Percentiles rank a stretch among this genome's conserved stretches.
These are phyloP conservation scores for Axea sp. DNA, from an alignment of 2,888 invertebrate species.

Conservation along the genomic window DNA sequence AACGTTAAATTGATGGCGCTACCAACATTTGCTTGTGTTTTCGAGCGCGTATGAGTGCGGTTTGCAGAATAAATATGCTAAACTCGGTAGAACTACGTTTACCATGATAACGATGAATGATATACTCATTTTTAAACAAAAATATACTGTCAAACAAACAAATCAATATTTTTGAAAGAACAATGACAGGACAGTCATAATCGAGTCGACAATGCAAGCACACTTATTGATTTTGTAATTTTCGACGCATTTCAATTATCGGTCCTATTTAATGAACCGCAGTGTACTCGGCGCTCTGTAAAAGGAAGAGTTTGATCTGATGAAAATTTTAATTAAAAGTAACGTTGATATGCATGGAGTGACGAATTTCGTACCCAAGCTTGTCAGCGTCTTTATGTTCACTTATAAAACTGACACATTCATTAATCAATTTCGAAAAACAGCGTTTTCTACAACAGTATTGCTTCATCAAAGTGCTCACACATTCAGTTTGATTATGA, in stretches of 20 bases:
- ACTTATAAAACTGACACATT: slow-evolving; percentile 33
- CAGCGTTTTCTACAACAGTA: not conserved
- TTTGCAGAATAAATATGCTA: slow-evolving; percentile 52
- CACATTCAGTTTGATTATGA: not conserved
- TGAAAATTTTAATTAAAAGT: slow-evolving; percentile 71
- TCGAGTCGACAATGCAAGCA: slow-evolving; percentile 4
- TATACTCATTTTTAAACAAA: slow-evolving; percentile 28
- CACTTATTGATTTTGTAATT: slow-evolving; percentile 33
- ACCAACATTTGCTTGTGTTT: slow-evolving; percentile 50
- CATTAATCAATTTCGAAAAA: slow-evolving; percentile 43
- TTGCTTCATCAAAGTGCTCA: slow-evolving; percentile 20
- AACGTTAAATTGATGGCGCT: slow-evolving; percentile 39
- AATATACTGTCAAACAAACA: slow-evolving; percentile 12
- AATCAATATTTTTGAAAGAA: slow-evolving; percentile 37
- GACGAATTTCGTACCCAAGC: slow-evolving; percentile 58
- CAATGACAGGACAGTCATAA: slow-evolving; percentile 16
- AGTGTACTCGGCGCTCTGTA: not conserved
- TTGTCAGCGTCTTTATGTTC: slow-evolving; percentile 26
- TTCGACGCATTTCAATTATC: slow-evolving; percentile 19
- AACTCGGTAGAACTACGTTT: slow-evolving; percentile 18
- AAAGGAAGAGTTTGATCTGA: slow-evolving; percentile 8
- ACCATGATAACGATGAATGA: slow-evolving; percentile 36
- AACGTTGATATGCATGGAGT: slow-evolving; percentile 68
- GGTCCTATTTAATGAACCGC: slow-evolving; percentile 18
- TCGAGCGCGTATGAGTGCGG: slow-evolving; percentile 45